Evolutionary conservation across 2,797 vertebrate genomes (phyloP), one percentile per base, ranked within the genome.

Genomic region (Microtus agrestis): DNA sequence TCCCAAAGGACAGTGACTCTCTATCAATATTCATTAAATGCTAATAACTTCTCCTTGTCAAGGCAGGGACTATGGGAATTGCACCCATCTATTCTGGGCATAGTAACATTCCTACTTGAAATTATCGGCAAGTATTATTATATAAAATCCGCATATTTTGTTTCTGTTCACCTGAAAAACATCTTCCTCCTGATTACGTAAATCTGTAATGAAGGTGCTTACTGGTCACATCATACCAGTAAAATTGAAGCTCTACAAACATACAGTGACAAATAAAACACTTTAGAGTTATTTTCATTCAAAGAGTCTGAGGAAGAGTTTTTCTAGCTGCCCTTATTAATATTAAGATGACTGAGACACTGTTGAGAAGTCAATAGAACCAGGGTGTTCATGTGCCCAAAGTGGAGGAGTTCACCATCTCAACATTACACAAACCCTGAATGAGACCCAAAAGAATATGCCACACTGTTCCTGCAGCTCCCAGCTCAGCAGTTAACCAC

Each of bases 231-330:
- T 91, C 89, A 84, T 71, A 80, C 67, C n/a, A 61, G 29, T 21
- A 34, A 81, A 91, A 87, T 93, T 40, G 89, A 81, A 90, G 37
- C 46, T 71, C 67, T 88, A 61, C 63, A 93, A 92, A 65, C 37
- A 51, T 10, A 10, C 29, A 48, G 51, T 74, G 67, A 86, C 65
- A 94, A 93, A 80, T 6, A 59, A 90, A 85, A 76, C 25, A 71
- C 54, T 15, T 85, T 76, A 37, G 23, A 82, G 34, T 17, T 85
- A 3, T 40, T 91, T 92, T 93, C 43, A 94, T 87, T 93, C 71
- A 91, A 76, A 59, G 8, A 2, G 25, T 80, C 56, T 80, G 29
- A 94, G 40, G 77, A 78, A 87, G 25, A 77, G 63, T 14, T 34
- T 88, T 95, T 91, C 80, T 74, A 90, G 40, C 4, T 56, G 2